Conservation (phyloP, 2,113 vertebrate species). For the Collichthys lucidus region DNA sequence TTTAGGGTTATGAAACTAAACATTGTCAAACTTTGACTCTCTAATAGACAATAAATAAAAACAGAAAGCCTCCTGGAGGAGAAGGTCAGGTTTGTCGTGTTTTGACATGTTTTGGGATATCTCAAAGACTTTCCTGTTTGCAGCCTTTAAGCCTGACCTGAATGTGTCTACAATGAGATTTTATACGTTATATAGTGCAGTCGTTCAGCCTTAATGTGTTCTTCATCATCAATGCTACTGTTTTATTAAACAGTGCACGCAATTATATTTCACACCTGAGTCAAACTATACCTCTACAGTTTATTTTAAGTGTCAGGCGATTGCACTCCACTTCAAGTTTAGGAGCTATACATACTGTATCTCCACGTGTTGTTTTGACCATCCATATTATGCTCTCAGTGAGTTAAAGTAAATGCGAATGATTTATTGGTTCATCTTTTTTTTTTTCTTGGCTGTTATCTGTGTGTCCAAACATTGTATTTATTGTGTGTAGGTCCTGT, state of each 20-base stretch:
- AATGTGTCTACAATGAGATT: conserved; percentile 24
- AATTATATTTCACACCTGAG: conserved; percentile 20
- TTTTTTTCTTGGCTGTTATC: neutral
- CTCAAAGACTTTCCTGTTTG: conserved; percentile 34
- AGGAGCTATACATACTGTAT: neutral
- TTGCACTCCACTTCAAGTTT: neutral
- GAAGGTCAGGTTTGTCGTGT: conserved; percentile 31
- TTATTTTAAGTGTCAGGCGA: conserved; percentile 26
- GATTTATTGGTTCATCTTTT: neutral
- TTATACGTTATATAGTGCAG: neutral
- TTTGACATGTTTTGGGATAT: conserved; percentile 53
- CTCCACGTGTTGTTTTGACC: neutral
- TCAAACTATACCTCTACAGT: conserved; percentile 21
- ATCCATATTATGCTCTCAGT: neutral
- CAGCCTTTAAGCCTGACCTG: conserved; percentile 21
- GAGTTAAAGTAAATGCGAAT: conserved; percentile 29
- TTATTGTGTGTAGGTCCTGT: conserved; percentile 88
- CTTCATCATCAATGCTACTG: neutral
- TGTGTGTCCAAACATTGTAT: conserved; percentile 23
- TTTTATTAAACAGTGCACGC: conserved; percentile 12
- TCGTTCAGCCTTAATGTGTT: neutral
- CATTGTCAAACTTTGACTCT: conserved; percentile 6
- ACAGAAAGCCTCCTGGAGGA: conserved; percentile 7
- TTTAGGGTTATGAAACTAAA: neutral
- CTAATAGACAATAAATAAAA: neutral